Conservation (phyloP, 1,140 invertebrate species). For the Lepidurus couesii region DNA sequence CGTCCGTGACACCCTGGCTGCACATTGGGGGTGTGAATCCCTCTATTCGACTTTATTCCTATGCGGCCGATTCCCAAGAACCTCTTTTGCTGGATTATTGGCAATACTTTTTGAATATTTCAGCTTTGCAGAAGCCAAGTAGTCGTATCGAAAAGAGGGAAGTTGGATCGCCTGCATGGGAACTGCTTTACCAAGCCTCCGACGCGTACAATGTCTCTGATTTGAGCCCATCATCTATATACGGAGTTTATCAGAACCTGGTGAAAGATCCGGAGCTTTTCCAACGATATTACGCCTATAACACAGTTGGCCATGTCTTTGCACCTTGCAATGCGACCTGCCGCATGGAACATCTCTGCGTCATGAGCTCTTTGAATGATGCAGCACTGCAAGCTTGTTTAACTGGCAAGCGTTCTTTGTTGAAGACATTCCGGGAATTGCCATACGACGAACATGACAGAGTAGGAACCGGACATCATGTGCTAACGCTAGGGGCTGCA, state of each 20-base stretch:
- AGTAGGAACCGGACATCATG: background rate
- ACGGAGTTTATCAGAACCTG: slow-evolving; percentile 27
- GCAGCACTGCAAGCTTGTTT: slow-evolving; percentile 29
- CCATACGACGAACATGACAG: background rate
- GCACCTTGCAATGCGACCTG: slow-evolving; percentile 30
- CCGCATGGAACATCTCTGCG: slow-evolving; percentile 31
- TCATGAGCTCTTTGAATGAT: slow-evolving; percentile 30
- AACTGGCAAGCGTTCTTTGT: slow-evolving; percentile 19
- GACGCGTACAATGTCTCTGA: slow-evolving; percentile 26
- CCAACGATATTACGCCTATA: slow-evolving; percentile 27
- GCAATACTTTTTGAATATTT: slow-evolving; percentile 35
- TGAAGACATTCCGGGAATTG: background rate
- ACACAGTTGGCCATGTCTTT: slow-evolving; percentile 34
- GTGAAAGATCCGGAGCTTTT: slow-evolving; percentile 20
- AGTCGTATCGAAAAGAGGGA: background rate
- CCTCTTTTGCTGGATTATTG: slow-evolving; percentile 27
- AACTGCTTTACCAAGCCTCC: slow-evolving; percentile 34
- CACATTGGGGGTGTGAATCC: slow-evolving; percentile 35
- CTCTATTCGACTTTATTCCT: slow-evolving; percentile 31
- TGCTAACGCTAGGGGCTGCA: background rate
- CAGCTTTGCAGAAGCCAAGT: slow-evolving; percentile 8
- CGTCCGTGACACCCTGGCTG: slow-evolving; percentile 35
- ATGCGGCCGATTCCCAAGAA: background rate
- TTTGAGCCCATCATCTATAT: slow-evolving; percentile 25
- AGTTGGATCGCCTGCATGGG: slow-evolving; percentile 26